These are phyloP conservation scores for Sisyra terminalis DNA, from an alignment of 2,888 invertebrate genomes.

Conservation along the genomic window DNA sequence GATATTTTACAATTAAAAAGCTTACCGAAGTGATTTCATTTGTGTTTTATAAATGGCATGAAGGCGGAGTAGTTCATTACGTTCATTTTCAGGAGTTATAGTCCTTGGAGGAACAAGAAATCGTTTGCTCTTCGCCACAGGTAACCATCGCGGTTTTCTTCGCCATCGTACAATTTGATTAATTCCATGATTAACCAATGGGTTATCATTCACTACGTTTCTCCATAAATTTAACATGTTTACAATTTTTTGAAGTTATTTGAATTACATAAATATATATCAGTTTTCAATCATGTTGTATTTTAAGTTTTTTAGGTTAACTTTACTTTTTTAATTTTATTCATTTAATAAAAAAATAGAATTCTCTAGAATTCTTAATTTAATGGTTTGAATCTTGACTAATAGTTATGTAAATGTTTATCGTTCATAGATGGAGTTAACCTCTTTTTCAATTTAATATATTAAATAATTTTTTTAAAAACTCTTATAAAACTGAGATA, in stretches of 20 bases:
- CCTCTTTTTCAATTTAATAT: too few relatives aligned
- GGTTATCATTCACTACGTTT: background rate
- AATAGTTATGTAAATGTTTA: too few relatives aligned
- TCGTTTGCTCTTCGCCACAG: constrained; percentile 62
- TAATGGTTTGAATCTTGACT: too few relatives aligned
- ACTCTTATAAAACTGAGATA: too few relatives aligned
- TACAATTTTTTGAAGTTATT: too few relatives aligned
- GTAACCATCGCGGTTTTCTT: constrained; percentile 66
- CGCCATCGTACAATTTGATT: constrained; percentile 31
- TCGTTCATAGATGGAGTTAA: too few relatives aligned
- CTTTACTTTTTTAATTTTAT: too few relatives aligned
- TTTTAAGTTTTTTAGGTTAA: constrained; percentile 1
- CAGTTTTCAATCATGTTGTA: background rate
- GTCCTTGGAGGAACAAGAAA: constrained; percentile 50
- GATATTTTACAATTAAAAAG: too few relatives aligned
- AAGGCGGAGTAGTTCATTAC: constrained; percentile 44
- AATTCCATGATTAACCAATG: background rate
- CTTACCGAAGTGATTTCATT: constrained; percentile 26
- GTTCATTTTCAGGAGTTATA: constrained; percentile 42
- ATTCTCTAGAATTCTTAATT: too few relatives aligned
- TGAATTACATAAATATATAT: background rate
- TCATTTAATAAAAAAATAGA: too few relatives aligned
- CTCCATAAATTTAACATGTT: constrained; percentile 1
- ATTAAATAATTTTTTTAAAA: too few relatives aligned
- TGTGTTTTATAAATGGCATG: constrained; percentile 49